Evolutionary conservation across 2,113 vertebrate genomes (phyloP).

Genomic region (Meles meles): DNA sequence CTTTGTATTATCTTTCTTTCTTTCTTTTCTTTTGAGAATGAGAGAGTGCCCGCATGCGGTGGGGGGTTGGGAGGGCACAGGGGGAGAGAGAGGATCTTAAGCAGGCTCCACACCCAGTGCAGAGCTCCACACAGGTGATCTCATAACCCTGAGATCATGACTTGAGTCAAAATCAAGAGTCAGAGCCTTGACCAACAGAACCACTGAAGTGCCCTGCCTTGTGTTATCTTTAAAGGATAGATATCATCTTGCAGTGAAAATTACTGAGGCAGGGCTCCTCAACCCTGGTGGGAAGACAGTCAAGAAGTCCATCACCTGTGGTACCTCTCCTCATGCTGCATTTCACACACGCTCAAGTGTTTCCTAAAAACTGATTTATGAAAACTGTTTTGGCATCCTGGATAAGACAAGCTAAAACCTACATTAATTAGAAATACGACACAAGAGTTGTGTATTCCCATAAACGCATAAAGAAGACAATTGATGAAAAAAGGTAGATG

Average conservation of each 20-base stretch:
- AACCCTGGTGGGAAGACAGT: background rate
- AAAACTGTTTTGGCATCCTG: background rate
- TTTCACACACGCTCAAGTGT: background rate
- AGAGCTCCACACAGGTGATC: background rate
- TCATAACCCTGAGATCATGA: background rate
- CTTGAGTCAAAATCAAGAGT: background rate
- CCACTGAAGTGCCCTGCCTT: background rate
- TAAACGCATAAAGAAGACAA: background rate
- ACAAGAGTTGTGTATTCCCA: background rate
- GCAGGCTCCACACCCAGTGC: background rate
- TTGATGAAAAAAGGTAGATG: background rate
- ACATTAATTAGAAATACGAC: background rate
- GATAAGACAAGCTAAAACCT: background rate
- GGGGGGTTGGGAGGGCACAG: background rate
- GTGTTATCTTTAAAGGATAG: background rate
- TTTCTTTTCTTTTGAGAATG: background rate
- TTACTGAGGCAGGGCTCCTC: background rate
- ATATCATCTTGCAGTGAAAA: background rate
- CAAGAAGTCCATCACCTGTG: background rate
- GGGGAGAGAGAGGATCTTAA: background rate
- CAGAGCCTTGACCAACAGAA: background rate
- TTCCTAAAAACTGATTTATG: background rate
- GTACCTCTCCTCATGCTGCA: background rate
- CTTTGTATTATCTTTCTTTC: background rate
- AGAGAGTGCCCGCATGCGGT: background rate